Percentiles rank a stretch among this genome's conserved stretches.
These are phyloP conservation scores for Tachuris rubrigastra DNA, from an alignment of 2,113 vertebrate species.

Conservation along the genomic window DNA sequence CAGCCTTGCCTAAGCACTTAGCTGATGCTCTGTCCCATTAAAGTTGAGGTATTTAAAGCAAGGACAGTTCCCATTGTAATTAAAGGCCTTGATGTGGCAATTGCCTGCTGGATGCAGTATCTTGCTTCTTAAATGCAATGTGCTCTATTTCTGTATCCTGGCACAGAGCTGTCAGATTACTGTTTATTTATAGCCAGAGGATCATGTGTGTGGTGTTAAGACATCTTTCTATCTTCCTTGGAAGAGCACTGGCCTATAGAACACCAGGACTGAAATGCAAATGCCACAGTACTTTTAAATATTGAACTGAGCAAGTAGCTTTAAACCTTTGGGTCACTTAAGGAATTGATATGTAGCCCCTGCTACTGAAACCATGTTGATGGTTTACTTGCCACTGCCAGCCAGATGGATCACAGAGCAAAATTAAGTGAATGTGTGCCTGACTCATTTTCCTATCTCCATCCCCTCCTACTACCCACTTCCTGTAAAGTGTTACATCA, in stretches of 20 bases:
- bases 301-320: not conserved
- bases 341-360: not conserved
- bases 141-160: not conserved
- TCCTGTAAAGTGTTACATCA: not conserved
- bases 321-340: not conserved
- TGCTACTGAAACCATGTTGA: not conserved
- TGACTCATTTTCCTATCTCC: not conserved
- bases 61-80: conserved; percentile 48
- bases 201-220: not conserved
- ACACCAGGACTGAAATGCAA: not conserved
- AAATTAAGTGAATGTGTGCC: not conserved
- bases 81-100: conserved; percentile 37
- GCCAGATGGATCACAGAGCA: not conserved
- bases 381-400: not conserved
- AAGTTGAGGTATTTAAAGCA: conserved; percentile 52
- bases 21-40: conserved; percentile 23
- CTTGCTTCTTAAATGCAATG: not conserved
- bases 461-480: not conserved
- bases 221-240: not conserved
- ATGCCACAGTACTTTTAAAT: not conserved
- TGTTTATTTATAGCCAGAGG: not conserved
- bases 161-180: not conserved
- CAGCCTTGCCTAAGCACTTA: conserved; percentile 45
- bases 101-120: not conserved
- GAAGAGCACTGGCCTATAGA: not conserved